Conservation (phyloP, 2,113 vertebrate genomes). For the Tichodroma muraria region DNA sequence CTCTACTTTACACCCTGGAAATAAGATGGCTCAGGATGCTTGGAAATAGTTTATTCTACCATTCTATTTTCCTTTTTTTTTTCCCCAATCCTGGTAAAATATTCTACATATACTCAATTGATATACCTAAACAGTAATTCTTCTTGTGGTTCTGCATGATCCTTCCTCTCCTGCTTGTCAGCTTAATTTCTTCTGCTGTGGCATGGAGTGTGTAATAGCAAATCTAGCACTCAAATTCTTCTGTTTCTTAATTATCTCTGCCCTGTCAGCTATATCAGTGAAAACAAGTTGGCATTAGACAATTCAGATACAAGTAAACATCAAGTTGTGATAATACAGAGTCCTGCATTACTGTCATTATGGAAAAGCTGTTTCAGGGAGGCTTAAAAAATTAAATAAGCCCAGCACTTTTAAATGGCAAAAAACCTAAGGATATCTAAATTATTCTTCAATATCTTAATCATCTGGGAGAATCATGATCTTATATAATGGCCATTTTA, state of each 20-base stretch:
- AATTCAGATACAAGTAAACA: slow-evolving; percentile 41
- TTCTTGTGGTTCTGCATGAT: not conserved
- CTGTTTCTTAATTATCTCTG: slow-evolving; percentile 56
- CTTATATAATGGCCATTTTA: slow-evolving; percentile 38
- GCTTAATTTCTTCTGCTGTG: slow-evolving; percentile 25
- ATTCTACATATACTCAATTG: not conserved
- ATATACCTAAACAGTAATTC: not conserved
- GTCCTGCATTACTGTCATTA: slow-evolving; percentile 18
- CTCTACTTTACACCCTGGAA: not conserved
- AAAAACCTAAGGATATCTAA: slow-evolving; percentile 31
- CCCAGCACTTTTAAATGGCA: slow-evolving; percentile 2
- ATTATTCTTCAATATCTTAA: slow-evolving; percentile 62
- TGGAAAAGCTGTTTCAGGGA: not conserved
- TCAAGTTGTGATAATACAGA: slow-evolving; percentile 14
- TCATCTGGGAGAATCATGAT: slow-evolving; percentile 48
- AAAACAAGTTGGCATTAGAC: slow-evolving; percentile 35
- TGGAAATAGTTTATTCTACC: not conserved
- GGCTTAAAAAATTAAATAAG: slow-evolving; percentile 29
- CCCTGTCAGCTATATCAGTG: slow-evolving; percentile 30
- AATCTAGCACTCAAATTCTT: not conserved
- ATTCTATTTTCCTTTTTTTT: not conserved
- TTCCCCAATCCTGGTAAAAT: not conserved
- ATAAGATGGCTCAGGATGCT: not conserved
- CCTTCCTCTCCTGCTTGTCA: not conserved
- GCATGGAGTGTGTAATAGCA: not conserved